Evolutionary conservation across 2,113 vertebrate species (phyloP).

Genomic region (Hyperopisus bebe): DNA sequence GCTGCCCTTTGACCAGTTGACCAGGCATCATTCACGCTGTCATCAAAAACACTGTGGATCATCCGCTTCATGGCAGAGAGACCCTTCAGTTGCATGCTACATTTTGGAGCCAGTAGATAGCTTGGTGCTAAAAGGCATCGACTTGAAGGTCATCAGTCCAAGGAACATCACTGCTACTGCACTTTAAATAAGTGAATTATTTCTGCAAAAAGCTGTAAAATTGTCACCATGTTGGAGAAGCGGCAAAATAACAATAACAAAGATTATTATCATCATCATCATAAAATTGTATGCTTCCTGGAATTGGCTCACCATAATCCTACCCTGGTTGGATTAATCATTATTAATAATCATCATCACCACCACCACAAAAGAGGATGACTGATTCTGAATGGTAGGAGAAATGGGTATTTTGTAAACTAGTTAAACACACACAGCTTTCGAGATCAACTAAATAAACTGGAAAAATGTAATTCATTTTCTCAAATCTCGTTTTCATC

Average conservation of each 20-base stretch:
- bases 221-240: neutral
- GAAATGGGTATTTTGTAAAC: neutral
- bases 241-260: neutral
- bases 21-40: neutral
- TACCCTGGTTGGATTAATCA: neutral
- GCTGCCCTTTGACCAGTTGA: neutral
- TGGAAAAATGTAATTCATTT: neutral
- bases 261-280: neutral
- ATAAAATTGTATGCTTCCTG: neutral
- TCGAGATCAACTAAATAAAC: neutral
- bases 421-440: neutral
- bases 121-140: neutral
- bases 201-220: neutral
- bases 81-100: neutral
- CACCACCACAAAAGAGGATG: neutral
- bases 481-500: neutral
- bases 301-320: neutral
- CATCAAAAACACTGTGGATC: neutral
- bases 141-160: neutral
- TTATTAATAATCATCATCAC: neutral
- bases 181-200: neutral
- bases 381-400: neutral
- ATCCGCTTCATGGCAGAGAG: neutral
- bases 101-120: neutral
- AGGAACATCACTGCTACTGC: neutral